Percentiles rank a stretch among this genome's conserved stretches.
Conservation (phyloP, 1,140 invertebrate genomes). For the Pseudomyrmex sp. region DNA sequence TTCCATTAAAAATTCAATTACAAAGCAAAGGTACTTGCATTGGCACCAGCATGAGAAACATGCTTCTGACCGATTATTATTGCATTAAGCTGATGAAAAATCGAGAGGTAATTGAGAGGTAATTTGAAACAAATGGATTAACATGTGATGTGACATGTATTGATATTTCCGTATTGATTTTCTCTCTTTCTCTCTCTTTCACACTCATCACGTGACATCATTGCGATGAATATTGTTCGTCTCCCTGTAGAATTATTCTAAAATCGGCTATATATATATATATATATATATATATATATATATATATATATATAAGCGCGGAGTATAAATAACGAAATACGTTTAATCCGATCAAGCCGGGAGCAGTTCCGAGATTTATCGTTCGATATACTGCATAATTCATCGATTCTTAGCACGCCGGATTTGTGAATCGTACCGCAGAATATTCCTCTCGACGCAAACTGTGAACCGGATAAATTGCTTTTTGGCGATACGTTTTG, state of each 20-base stretch:
- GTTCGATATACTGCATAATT: slow-evolving; percentile 53
- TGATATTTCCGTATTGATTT: slow-evolving; percentile 42
- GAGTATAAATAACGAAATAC: slow-evolving; percentile 59
- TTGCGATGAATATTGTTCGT: slow-evolving; percentile 32
- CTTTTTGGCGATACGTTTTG: slow-evolving; percentile 1
- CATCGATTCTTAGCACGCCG: slow-evolving; percentile 53
- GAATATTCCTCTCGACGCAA: slow-evolving; percentile 27
- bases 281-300: slow-evolving; percentile 24
- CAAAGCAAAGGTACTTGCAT: background rate
- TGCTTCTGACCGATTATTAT: slow-evolving; percentile 9
- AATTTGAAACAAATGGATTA: slow-evolving; percentile 34
- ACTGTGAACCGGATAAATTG: background rate
- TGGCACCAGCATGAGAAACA: background rate
- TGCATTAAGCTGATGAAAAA: slow-evolving; percentile 19
- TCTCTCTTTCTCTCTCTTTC: too few species aligned
- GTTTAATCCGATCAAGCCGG: slow-evolving; percentile 58
- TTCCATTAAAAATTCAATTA: slow-evolving; percentile 41
- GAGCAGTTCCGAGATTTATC: slow-evolving; percentile 45
- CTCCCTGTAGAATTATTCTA: slow-evolving; percentile 38
- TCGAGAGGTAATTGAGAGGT: background rate
- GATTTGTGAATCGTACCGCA: slow-evolving; percentile 36
- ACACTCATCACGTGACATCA: background rate
- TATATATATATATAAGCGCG: slow-evolving; percentile 15
- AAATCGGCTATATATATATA: background rate
- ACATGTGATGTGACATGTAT: slow-evolving; percentile 4